A percentile compares a stretch with the other conserved stretches of the same genome.
These are phyloP conservation scores for Nebria ingens DNA, from an alignment of 1,140 invertebrate species.

Conservation along the genomic window DNA sequence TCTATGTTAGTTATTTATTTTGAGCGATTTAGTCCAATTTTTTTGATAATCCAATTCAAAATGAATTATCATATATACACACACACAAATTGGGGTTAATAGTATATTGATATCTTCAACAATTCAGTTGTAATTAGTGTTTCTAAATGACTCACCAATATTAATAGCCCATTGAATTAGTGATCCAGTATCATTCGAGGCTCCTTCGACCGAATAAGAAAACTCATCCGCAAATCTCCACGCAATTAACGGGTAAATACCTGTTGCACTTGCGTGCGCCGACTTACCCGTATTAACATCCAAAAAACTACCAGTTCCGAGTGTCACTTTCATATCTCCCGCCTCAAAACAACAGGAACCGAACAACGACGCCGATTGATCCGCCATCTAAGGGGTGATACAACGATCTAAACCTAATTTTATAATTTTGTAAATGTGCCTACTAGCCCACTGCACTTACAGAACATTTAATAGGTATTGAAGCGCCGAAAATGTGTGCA, in stretches of 20 bases:
- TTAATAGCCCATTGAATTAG: slow-evolving; percentile 77
- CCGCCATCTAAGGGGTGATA: slow-evolving; percentile 49
- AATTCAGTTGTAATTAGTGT: too few species aligned
- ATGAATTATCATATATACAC: too few species aligned
- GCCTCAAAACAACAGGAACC: slow-evolving; percentile 75
- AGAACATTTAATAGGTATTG: slow-evolving; percentile 66
- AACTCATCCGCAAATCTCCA: slow-evolving; percentile 68
- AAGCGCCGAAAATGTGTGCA: slow-evolving; percentile 56
- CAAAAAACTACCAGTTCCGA: slow-evolving; percentile 91
- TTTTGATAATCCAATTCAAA: too few species aligned
- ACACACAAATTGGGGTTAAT: too few species aligned
- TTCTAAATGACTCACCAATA: slow-evolving; percentile 61
- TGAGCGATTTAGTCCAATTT: too few species aligned
- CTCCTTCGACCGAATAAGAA: slow-evolving; percentile 73
- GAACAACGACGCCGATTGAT: slow-evolving; percentile 83
- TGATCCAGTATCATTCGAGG: slow-evolving; percentile 76
- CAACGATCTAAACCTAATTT: background rate
- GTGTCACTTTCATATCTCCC: slow-evolving; percentile 82
- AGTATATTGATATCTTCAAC: too few species aligned
- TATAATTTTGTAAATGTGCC: background rate
- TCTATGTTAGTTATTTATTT: too few species aligned
- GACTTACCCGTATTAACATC: slow-evolving; percentile 73
- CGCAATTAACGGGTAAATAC: slow-evolving; percentile 82
- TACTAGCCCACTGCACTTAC: slow-evolving; percentile 51
- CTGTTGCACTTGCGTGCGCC: slow-evolving; percentile 66